Evolutionary conservation across 2,113 vertebrate genomes (phyloP).

Genomic region (Zapus hudsonius): DNA sequence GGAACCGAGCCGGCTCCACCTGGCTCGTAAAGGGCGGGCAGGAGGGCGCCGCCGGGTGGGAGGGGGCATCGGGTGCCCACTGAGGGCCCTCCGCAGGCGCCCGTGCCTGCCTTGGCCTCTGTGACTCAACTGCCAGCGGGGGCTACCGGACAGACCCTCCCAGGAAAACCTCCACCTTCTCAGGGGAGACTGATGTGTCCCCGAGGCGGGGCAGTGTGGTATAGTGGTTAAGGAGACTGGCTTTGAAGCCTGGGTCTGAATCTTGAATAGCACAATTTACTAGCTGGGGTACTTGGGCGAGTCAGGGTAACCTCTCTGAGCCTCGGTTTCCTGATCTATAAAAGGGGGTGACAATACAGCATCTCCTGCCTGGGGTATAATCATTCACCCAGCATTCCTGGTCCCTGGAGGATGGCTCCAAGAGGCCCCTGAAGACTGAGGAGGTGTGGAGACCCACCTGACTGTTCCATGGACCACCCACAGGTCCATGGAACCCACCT

Average conservation of each 20-base stretch:
- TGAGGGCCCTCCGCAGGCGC: conserved; percentile 44
- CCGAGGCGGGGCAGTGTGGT: not conserved
- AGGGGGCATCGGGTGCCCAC: conserved; percentile 61
- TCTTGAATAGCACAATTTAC: conserved; percentile 46
- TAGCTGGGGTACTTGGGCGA: conserved; percentile 58
- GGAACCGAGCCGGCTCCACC: conserved; percentile 85
- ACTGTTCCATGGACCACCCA: not conserved
- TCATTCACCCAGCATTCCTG: not conserved
- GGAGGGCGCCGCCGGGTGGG: conserved; percentile 72
- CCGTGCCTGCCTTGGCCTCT: not conserved
- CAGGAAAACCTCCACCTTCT: not conserved
- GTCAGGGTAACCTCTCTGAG: conserved; percentile 40
- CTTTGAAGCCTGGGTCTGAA: conserved; percentile 64
- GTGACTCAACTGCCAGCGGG: conserved; percentile 80
- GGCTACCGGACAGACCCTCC: conserved; percentile 68
- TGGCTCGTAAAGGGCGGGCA: conserved; percentile 83
- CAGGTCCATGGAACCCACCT: not conserved
- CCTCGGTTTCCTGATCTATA: conserved; percentile 56
- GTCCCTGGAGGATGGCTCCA: not conserved
- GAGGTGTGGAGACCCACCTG: not conserved
- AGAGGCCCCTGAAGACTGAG: not conserved
- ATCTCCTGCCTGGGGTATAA: not conserved
- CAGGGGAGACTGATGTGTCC: conserved; percentile 5
- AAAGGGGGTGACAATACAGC: conserved; percentile 13
- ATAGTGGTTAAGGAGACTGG: not conserved